Evolutionary conservation across 2,888 invertebrate species (phyloP).

Genomic region (Cinara cedri): DNA sequence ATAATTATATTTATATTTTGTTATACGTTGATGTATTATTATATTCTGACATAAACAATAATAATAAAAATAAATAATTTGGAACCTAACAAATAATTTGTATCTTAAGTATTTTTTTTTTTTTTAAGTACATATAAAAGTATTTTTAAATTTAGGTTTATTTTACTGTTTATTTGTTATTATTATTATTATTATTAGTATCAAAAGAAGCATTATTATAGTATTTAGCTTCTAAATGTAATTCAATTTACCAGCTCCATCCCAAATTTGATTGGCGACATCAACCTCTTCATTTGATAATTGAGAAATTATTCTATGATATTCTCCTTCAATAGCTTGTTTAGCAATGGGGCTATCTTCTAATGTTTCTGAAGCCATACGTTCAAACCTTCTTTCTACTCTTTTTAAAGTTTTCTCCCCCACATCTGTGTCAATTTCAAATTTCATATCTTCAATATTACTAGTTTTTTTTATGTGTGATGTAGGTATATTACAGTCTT

Average conservation of each 20-base stretch:
- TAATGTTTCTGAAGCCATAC: constrained; percentile 66
- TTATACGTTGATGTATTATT: constrained; percentile 47
- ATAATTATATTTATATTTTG: constrained; percentile 26
- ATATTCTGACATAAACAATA: constrained; percentile 13
- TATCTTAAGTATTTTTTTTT: not conserved
- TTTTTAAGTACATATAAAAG: not conserved
- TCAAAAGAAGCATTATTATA: constrained; percentile 40
- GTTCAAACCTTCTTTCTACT: constrained; percentile 66
- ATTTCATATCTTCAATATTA: constrained; percentile 36
- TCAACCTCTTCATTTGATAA: constrained; percentile 66
- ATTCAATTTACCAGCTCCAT: constrained; percentile 61
- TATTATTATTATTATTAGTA: constrained; percentile 41
- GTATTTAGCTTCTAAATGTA: constrained; percentile 5
- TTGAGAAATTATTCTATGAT: constrained; percentile 65
- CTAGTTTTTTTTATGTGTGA: not conserved
- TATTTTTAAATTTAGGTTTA: not conserved
- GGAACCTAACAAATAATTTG: not conserved
- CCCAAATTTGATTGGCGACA: constrained; percentile 66
- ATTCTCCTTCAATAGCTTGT: constrained; percentile 62
- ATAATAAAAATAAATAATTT: constrained; percentile 10
- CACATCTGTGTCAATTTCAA: constrained; percentile 31
- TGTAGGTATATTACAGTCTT: not conserved
- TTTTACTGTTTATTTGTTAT: not conserved
- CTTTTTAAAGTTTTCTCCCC: constrained; percentile 64
- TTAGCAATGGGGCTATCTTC: constrained; percentile 61